Evolutionary conservation across 1,140 invertebrate genomes (phyloP), one percentile per base, ranked within the genome.

Genomic region (Zophobas atratus): DNA sequence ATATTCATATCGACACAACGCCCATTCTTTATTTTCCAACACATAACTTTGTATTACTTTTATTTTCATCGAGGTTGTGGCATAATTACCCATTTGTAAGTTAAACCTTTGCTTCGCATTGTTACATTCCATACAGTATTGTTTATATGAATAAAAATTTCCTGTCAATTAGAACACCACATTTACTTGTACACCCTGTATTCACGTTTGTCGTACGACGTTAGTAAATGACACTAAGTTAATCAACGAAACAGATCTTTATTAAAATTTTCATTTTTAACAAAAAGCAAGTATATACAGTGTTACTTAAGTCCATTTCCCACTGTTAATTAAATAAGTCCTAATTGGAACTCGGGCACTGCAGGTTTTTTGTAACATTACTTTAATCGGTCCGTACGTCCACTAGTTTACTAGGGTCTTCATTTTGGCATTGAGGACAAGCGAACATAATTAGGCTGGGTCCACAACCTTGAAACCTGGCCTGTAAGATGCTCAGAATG

Each of bases 101-200:
- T 72, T 51, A 72, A 72, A 56, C 49, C 55, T 73, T 73, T 56
- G 71, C 71, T 73, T 73, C 71, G 39, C 55, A 73, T 73, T 73
- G 71, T 75, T 57, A 75, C 72, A 75, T 75, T 75, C 72, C 72
- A 75, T 75, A 60, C 72, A 75, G 72, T 75, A 75, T 75, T 75
- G 51, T 75, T 75, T 57, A 60, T 55, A 73, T 73, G 48, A 75
- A 75, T 75, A 75, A 75, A 75, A 57, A 60, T 75, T 75, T 75
- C 51, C 43, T 57, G 72, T 57, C 51, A 75, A 75, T 75, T 75
- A 48, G 60, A 67, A 67, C 20, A 67, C n/a, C 3, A 43, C 41
- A 20, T 46, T 41, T 43, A 6, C 6, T 2, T 35, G 1, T 56
- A 8, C 5, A 53, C 43, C 43, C 43, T 8, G 8, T 51, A n/a